phyloP scores from a whole-genome alignment of 2,797 vertebrate species.

The Tadarida brasiliensis region DNA sequence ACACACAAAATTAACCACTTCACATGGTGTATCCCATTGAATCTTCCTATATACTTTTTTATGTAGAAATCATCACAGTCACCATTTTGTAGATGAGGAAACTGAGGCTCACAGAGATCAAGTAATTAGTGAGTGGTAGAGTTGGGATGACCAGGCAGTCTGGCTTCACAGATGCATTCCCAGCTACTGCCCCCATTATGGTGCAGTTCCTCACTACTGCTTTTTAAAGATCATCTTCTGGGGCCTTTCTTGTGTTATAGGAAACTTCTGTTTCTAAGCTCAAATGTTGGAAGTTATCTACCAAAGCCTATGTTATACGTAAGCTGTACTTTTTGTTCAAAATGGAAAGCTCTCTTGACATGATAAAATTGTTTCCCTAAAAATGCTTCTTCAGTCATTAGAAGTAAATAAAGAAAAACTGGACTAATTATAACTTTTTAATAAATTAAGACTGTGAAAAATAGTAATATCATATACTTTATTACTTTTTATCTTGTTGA shows the following conservation, averaged over 20 bases:
- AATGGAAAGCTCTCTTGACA: conserved; percentile 20
- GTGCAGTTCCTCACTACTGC: neutral
- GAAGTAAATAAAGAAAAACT: neutral
- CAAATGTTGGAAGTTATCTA: neutral
- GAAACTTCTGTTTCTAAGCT: neutral
- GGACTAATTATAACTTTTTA: conserved; percentile 35
- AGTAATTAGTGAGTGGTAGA: neutral
- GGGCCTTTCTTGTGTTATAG: neutral
- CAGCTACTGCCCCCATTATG: neutral
- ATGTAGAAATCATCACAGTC: neutral
- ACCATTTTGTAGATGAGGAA: neutral
- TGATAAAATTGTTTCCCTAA: neutral
- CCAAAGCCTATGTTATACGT: neutral
- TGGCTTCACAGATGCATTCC: neutral
- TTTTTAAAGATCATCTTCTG: neutral
- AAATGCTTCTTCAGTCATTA: conserved; percentile 39
- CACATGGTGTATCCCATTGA: neutral
- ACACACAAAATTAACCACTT: neutral
- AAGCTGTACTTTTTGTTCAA: neutral
- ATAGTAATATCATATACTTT: conserved; percentile 26
- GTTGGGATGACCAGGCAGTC: neutral
- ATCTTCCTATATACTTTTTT: neutral
- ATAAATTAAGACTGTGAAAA: conserved; percentile 47
- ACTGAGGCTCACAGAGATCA: neutral
- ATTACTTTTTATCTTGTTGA: conserved; percentile 41